Conservation (phyloP, 2,797 vertebrate genomes). For the Malurus splendens region DNA sequence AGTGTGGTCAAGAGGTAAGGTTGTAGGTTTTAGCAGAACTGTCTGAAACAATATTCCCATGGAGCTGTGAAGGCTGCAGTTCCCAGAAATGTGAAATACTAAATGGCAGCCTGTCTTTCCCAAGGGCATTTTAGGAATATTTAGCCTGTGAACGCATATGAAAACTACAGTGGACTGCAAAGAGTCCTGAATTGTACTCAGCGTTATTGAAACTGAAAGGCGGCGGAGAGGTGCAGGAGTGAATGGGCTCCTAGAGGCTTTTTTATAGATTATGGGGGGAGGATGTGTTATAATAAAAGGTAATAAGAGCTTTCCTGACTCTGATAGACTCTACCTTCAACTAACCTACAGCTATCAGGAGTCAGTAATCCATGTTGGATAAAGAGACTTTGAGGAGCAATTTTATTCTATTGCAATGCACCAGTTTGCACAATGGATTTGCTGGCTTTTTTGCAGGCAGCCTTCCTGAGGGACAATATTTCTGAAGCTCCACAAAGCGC, state of each 20-base stretch:
- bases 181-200: constrained; percentile 9
- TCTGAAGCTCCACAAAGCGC: constrained; percentile 20
- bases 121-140: constrained; percentile 26
- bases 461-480: constrained; percentile 51
- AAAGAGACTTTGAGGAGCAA: constrained; percentile 59
- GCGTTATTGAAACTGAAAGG: constrained; percentile 39
- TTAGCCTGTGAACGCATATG: constrained; percentile 10
- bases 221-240: not conserved
- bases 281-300: constrained; percentile 53
- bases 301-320: constrained; percentile 53
- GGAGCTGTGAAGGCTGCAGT: not conserved
- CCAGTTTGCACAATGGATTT: constrained; percentile 54
- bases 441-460: constrained; percentile 25
- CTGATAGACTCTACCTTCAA: constrained; percentile 38
- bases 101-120: constrained; percentile 6
- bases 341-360: constrained; percentile 53
- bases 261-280: constrained; percentile 45
- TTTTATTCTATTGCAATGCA: constrained; percentile 55
- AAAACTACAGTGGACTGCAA: constrained; percentile 6
- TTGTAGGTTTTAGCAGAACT: not conserved
- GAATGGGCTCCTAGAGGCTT: constrained; percentile 44
- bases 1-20: not conserved
- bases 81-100: not conserved
- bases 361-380: constrained; percentile 55
- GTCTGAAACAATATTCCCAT: not conserved